Evolutionary conservation across 2,113 vertebrate genomes (phyloP).

Genomic region (Cyrtonyx montezumae): DNA sequence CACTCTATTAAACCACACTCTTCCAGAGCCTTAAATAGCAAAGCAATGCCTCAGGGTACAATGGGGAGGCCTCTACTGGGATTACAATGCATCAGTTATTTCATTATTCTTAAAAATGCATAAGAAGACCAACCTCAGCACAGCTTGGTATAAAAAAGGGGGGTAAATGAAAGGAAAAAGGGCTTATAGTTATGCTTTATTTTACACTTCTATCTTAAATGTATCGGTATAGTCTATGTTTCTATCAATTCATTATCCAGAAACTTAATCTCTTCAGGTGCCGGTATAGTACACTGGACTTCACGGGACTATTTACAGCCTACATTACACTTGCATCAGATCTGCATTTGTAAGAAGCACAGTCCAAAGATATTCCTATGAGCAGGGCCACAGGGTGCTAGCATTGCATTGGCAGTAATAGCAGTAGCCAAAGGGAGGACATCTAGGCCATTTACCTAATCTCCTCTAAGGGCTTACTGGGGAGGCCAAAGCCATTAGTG

Average conservation of each 20-base stretch:
- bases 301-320: background rate
- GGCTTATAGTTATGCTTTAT: background rate
- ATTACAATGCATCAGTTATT: slow-evolving; percentile 50
- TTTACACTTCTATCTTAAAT: background rate
- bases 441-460: background rate
- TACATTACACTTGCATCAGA: background rate
- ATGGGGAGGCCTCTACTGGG: slow-evolving; percentile 1
- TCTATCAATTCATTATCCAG: background rate
- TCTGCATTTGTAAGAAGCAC: background rate
- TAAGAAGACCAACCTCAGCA: slow-evolving; percentile 8
- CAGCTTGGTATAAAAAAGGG: background rate
- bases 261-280: background rate
- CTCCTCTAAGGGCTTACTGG: background rate
- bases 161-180: background rate
- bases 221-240: background rate
- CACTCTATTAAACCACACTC: slow-evolving; percentile 1
- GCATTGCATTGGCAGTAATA: background rate
- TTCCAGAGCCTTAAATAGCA: slow-evolving; percentile 51
- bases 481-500: background rate
- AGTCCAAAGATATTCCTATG: background rate
- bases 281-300: background rate
- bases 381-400: background rate
- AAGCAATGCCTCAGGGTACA: slow-evolving; percentile 25
- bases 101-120: slow-evolving; percentile 55
- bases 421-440: background rate